Evolutionary conservation across 2,113 vertebrate species (phyloP), one percentile per base, ranked within the genome.

Genomic region (Triplophysa rosa): DNA sequence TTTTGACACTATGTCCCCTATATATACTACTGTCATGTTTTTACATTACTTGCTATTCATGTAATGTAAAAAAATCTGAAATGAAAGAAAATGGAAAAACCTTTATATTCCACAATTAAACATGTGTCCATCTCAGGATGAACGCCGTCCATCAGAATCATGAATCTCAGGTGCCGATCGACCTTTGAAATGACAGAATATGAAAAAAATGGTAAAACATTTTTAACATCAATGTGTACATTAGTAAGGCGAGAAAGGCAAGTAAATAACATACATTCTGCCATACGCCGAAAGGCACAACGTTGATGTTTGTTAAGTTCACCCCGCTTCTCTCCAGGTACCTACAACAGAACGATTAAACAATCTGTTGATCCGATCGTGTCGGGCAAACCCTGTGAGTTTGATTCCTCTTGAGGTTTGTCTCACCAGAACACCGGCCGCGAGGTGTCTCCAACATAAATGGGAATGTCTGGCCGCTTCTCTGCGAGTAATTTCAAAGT

Each of bases 81-180:
- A 67, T 13, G 2, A 58, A 8, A 69, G 19, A 54, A 71, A 37
- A n/a, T 70, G 5, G 5, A 56, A 67, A 19, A 83, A 94, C 94
- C 94, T 91, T 94, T 94, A 83, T 94, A 95, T 49, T 95, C 93
- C 80, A 94, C 89, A 1, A 94, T 93, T 78, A 94, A 91, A 75
- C 94, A 95, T 0, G 94, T 94, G 85, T 95, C 94, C 90, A 95
- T 93, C 86, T 94, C 94, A 24, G 94, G 94, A 76, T 93, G 94
- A 70, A 94, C 71, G 0, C 92, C 93, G n/a, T 95, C 94, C 94
- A 94, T 94, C 62, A 94, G 76, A 86, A 95, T 94, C 93, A 95
- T 94, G 59, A 94, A 94, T 42, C 93, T 89, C 58, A 95, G 86
- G 79, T 93, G 79, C 58, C 89, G 64, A 56, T 93, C 89, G 14